Conservation (phyloP, 2,888 invertebrate species). For the Xylophagus ater region DNA sequence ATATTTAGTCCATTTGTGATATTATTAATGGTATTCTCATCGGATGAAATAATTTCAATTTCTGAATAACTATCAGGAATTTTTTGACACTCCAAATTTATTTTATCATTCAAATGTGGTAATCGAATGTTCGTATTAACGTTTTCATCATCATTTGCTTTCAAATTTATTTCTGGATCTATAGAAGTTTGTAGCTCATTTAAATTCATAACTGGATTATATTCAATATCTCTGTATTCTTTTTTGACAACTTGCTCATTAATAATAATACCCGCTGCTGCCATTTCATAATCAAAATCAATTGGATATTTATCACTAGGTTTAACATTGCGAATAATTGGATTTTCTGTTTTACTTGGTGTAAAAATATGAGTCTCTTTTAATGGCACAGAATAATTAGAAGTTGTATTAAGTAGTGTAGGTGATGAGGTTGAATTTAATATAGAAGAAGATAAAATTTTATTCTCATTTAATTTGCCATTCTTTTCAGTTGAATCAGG, state of each 20-base stretch:
- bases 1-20: no score
- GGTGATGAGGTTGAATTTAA: background rate
- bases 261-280: constrained; percentile 37
- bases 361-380: constrained; percentile 40
- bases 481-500: background rate
- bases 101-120: no score
- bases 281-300: constrained; percentile 37
- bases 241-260: constrained; percentile 39
- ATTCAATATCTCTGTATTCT: constrained; percentile 39
- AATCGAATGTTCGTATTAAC: no score
- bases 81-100: no score
- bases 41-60: no score
- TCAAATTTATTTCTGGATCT: no score
- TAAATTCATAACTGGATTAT: constrained; percentile 37
- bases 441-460: background rate
- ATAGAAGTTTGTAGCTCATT: no score
- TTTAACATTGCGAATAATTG: constrained; percentile 18
- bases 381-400: constrained; percentile 31
- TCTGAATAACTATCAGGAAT: no score
- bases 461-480: background rate
- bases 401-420: constrained; percentile 19
- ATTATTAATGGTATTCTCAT: no score
- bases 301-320: constrained; percentile 24
- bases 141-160: no score
- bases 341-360: constrained; percentile 32